Evolutionary conservation across 2,888 invertebrate species (phyloP), one percentile per base, ranked within the genome.

Genomic region (Trichogramma dendrolimi): DNA sequence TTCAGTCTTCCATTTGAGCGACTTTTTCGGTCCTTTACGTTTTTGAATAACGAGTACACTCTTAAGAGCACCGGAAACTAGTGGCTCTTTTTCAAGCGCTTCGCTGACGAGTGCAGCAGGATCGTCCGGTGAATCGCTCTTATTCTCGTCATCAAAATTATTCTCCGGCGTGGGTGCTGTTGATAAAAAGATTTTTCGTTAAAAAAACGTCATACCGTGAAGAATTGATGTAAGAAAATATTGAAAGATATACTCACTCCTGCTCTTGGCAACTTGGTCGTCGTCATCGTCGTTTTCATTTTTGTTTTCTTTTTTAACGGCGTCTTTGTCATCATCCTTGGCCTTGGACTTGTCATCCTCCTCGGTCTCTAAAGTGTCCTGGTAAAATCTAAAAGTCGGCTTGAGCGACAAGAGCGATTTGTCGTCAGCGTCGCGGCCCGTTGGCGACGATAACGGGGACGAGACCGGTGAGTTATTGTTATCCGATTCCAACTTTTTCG

Each of bases 291-390:
- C 67, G 41, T 68, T 65, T 53, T 73, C 72, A 53, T 71, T 68
- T 39, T 71, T 69, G 49, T 72, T 72, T n/a, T 80, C 80, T 64
- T 77, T 71, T 50, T 77, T 77, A n/a, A 71, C 71, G 38, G 71
- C 73, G 6, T 72, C 72, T 4, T 65, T 66, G 46, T 80, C 79
- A 6, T 73, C 73, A 44, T 73, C 69, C 14, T 72, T 72, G 4
- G 71, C 70, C 60, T 71, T 76, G 40, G 82, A 83, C 61, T 84
- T 84, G 72, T 85, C 84, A 61, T 81, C 84, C 66, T 85, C 86
- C 64, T 86, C 86, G 6, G 85, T 84, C 70, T 92, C 91, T 65
- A 95, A 80, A 0, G 95, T 96, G 71, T 96, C 96, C 81, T 95
- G 92, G 78, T 96, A 96, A 81, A 96, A 96, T 84, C 81, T 82